Evolutionary conservation across 2,888 invertebrate species (phyloP), one percentile per base, ranked within the genome.

Genomic region (Lymantria monacha): DNA sequence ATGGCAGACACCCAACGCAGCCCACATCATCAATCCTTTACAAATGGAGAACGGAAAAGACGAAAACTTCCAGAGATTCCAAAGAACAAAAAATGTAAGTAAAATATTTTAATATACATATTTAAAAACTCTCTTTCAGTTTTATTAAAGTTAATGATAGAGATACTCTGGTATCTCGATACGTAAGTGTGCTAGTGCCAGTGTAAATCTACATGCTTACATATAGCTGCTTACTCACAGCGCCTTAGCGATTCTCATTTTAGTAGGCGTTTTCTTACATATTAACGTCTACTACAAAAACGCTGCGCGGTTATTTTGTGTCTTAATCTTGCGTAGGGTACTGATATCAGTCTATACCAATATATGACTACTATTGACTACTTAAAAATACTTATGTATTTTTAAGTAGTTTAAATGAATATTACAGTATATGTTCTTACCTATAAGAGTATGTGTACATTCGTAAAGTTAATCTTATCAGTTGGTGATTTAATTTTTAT

Each of bases 41-140:
- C 76, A 57, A 90, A 79, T 57, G 91, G 90, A 10, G 95, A 95
- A 76, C 92, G 96, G 60, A 93, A 95, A 72, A 92, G 97, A 70
- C 93, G 97, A 86, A 96, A 96, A 87, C 91, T 97, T 30, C 97
- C 97, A 36, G 97, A 97, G 87, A 97, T 97, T 70, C 97, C 97
- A 7, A 97, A 97, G 83, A 95, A 95, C 73, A 96, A 95, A 83
- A 96, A 96, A 94, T 94, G 96, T 96, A 83, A 94, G 95, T 84
- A 59, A 33, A n/a, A 38, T 38, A 0, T 38, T 10, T 13, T 1
- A 38, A 0, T 41, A 30, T 36, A 33, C n/a, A n/a, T n/a, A 2
- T 14, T 42, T 0, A 13, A 1, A 7, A 9, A 33, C 30, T 33
- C 22, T 22, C 22, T 22, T 22, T 22, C 22, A 22, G 22, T 3